Conservation (phyloP, 1,140 invertebrate genomes). For the Anastatus disparis region DNA sequence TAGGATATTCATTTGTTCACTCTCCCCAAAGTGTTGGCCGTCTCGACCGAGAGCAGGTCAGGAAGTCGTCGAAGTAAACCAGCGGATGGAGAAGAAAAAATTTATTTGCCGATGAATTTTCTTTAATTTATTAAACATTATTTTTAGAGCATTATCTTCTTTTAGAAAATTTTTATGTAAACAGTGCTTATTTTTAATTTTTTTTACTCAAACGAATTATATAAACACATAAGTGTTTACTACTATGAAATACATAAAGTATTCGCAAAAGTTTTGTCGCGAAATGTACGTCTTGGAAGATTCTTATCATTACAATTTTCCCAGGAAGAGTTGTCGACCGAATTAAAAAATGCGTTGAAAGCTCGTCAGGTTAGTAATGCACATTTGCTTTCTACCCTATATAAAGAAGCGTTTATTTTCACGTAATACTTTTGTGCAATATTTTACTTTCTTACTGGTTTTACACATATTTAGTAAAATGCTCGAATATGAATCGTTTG, state of each 20-base stretch:
- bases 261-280: conserved; percentile 25
- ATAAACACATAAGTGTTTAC: no score
- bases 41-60: conserved; percentile 50
- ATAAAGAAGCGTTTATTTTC: conserved; percentile 26
- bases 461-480: conserved; percentile 12
- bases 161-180: not conserved
- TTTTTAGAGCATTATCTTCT: not conserved
- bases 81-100: conserved; percentile 46
- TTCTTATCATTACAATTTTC: conserved; percentile 57
- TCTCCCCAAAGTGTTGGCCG: conserved; percentile 23
- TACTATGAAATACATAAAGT: not conserved
- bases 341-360: conserved; percentile 60
- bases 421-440: conserved; percentile 31
- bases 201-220: not conserved
- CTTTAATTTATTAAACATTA: conserved; percentile 8
- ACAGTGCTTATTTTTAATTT: not conserved
- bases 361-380: conserved; percentile 60
- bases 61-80: conserved; percentile 49
- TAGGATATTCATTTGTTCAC: conserved; percentile 50
- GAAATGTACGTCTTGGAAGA: conserved; percentile 54
- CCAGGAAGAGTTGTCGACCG: conserved; percentile 58
- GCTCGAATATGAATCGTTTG: no score
- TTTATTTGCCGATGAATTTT: conserved; percentile 23
- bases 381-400: conserved; percentile 38
- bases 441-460: conserved; percentile 28